These are phyloP conservation scores for Probaryconus sp. DNA, from an alignment of 1,140 invertebrate genomes.

Conservation along the genomic window DNA sequence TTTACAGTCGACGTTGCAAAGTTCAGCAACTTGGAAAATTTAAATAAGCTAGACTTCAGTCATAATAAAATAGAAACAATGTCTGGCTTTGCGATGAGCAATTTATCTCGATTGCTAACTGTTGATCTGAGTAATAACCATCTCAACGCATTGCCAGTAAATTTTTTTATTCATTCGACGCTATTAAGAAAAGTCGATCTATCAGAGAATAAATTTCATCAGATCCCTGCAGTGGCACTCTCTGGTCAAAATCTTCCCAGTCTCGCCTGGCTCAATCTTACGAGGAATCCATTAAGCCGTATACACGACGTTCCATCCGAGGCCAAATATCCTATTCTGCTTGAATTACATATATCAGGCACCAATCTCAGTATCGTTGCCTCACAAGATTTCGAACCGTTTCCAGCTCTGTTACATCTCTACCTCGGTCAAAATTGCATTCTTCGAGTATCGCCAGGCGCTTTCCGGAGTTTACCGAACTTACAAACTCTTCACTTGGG, in stretches of 20 bases:
- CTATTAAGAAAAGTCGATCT: slow-evolving; percentile 86
- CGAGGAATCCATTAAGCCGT: slow-evolving; percentile 86
- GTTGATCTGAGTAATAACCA: slow-evolving; percentile 87
- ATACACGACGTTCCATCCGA: slow-evolving; percentile 83
- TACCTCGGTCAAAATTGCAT: slow-evolving; percentile 87
- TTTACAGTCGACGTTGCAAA: slow-evolving; percentile 85
- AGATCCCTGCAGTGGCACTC: slow-evolving; percentile 88
- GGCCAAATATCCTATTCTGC: slow-evolving; percentile 83
- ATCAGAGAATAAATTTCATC: slow-evolving; percentile 87
- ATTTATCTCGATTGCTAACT: slow-evolving; percentile 84
- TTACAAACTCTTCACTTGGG: slow-evolving; percentile 89
- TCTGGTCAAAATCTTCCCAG: slow-evolving; percentile 85
- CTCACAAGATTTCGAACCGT: slow-evolving; percentile 91
- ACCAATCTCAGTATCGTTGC: slow-evolving; percentile 92
- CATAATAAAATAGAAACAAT: slow-evolving; percentile 86
- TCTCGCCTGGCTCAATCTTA: slow-evolving; percentile 87
- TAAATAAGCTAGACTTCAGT: slow-evolving; percentile 86
- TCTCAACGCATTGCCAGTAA: slow-evolving; percentile 85
- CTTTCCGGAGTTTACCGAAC: slow-evolving; percentile 86
- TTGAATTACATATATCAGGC: slow-evolving; percentile 88
- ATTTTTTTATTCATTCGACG: slow-evolving; percentile 86
- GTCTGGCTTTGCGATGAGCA: slow-evolving; percentile 85
- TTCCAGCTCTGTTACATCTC: slow-evolving; percentile 86
- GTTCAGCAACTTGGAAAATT: slow-evolving; percentile 84
- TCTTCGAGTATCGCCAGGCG: slow-evolving; percentile 88